Percentiles rank a stretch among this genome's conserved stretches.
Evolutionary conservation across 2,113 vertebrate genomes (phyloP).

Genomic region (Callospermophilus lateralis): DNA sequence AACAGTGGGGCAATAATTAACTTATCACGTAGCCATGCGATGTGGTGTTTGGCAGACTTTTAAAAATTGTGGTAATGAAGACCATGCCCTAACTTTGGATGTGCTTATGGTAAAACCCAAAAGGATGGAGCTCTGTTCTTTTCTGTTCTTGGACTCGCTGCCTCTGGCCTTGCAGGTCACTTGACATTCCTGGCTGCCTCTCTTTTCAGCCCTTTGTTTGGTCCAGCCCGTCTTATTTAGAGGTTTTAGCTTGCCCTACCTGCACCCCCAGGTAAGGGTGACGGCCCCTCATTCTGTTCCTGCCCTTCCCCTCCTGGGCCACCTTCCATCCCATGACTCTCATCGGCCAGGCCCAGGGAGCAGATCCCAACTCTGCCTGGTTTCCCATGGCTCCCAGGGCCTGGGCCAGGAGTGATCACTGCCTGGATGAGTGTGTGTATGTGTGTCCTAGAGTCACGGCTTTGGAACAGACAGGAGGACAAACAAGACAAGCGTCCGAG

Average conservation of each 20-base stretch:
- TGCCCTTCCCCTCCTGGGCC: no score
- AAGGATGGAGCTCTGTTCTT: neutral
- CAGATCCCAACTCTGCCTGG: no score
- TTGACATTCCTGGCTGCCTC: neutral
- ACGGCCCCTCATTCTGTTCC: neutral
- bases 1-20: neutral
- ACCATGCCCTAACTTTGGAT: neutral
- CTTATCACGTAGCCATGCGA: neutral
- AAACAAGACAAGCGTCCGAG: neutral
- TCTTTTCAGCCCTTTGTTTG: neutral
- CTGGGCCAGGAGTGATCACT: accelerated
- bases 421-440: accelerated
- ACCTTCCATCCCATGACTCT: accelerated
- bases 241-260: neutral
- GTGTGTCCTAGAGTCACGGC: accelerated
- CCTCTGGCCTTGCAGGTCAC: neutral
- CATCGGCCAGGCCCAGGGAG: neutral
- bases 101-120: neutral
- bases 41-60: neutral
- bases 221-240: neutral
- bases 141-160: neutral
- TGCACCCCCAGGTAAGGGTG: accelerated
- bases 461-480: accelerated
- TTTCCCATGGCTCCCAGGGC: neutral
- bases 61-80: neutral